A percentile compares a stretch with the other conserved stretches of the same genome.
phyloP scores from a whole-genome alignment of 2,797 vertebrate species.

The Tadarida brasiliensis region DNA sequence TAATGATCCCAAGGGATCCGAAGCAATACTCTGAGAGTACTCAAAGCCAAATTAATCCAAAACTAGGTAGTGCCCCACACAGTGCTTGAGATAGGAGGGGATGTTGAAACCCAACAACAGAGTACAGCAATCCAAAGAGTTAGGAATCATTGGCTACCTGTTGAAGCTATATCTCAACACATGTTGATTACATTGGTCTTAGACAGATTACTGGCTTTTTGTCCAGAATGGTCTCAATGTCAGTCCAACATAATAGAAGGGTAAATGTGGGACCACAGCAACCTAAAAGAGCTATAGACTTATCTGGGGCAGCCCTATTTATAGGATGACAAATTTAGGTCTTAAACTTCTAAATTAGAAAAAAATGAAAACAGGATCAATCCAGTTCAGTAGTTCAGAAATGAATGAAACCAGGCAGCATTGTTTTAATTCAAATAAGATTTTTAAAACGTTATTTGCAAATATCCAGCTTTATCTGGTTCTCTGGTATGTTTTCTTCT shows the following conservation, averaged over 20 bases:
- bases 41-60: slow-evolving; percentile 38
- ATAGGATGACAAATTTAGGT: slow-evolving; percentile 27
- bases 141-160: neutral
- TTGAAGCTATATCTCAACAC: slow-evolving; percentile 49
- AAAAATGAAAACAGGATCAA: neutral
- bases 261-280: neutral
- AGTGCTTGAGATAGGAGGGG: neutral
- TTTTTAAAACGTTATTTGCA: neutral
- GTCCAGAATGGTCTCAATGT: slow-evolving; percentile 51
- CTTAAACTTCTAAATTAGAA: slow-evolving; percentile 32
- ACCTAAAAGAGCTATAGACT: neutral
- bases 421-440: slow-evolving; percentile 28
- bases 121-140: neutral
- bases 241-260: slow-evolving; percentile 20
- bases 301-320: neutral
- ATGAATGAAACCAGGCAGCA: slow-evolving; percentile 39
- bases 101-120: neutral
- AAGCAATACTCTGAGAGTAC: slow-evolving; percentile 4
- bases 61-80: neutral
- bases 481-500: slow-evolving; percentile 46
- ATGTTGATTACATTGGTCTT: neutral
- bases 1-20: neutral
- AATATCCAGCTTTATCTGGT: slow-evolving; percentile 43
- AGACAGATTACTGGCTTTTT: slow-evolving; percentile 46
- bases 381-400: slow-evolving; percentile 30